Evolutionary conservation across 1,140 invertebrate species (phyloP).

Genomic region (Papilio glaucus): DNA sequence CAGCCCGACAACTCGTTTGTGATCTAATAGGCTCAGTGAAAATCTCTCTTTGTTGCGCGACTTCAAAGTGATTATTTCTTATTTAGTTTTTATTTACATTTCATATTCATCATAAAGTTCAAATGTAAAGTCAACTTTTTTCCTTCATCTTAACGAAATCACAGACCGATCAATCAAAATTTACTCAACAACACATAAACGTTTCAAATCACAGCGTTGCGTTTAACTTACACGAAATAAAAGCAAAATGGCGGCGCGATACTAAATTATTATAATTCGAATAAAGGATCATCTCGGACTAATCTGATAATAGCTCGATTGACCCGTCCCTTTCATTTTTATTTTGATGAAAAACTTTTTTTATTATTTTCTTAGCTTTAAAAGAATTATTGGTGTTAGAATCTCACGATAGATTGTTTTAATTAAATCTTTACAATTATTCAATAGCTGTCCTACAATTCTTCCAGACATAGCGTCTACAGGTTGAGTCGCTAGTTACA

Average conservation of each 20-base stretch:
- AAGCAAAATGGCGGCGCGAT: slow-evolving; percentile 50
- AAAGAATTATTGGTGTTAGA: slow-evolving; percentile 31
- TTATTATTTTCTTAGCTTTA: slow-evolving; percentile 22
- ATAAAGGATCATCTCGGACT: slow-evolving; percentile 56
- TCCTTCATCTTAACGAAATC: slow-evolving; percentile 40
- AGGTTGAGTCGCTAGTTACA: too few species aligned
- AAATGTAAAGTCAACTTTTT: neutral
- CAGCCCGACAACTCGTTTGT: too few species aligned
- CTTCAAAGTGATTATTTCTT: too few species aligned
- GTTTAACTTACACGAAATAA: slow-evolving; percentile 42
- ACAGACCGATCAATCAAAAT: slow-evolving; percentile 60
- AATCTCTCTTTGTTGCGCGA: too few species aligned
- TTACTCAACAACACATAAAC: slow-evolving; percentile 47
- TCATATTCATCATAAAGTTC: neutral
- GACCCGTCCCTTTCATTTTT: slow-evolving; percentile 49
- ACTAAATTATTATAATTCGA: slow-evolving; percentile 68
- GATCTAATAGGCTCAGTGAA: too few species aligned
- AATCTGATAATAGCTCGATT: slow-evolving; percentile 67
- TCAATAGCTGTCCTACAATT: neutral
- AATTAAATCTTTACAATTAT: neutral
- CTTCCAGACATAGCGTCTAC: neutral
- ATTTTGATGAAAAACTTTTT: slow-evolving; percentile 43
- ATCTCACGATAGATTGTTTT: slow-evolving; percentile 4
- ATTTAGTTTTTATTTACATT: neutral
- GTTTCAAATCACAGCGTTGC: slow-evolving; percentile 43